A percentile compares a stretch with the other conserved stretches of the same genome.
These are phyloP conservation scores for Polyodon spathula DNA, from an alignment of 2,113 vertebrate species.

Conservation along the genomic window DNA sequence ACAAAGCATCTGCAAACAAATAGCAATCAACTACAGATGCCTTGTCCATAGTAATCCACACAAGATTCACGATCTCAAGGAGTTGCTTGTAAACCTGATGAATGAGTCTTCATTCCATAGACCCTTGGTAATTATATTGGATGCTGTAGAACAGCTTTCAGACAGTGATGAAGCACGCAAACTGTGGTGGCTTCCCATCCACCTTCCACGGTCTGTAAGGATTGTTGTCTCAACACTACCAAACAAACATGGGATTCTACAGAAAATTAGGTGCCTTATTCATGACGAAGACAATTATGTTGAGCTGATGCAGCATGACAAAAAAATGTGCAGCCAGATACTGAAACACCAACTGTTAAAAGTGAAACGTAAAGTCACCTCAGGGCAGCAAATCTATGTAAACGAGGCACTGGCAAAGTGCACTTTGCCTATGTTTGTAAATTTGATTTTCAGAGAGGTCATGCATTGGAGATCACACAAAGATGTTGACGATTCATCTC, in stretches of 20 bases:
- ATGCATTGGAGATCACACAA: conserved; percentile 92
- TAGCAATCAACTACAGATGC: conserved; percentile 88
- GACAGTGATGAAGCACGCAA: conserved; percentile 86
- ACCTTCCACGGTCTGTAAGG: conserved; percentile 85
- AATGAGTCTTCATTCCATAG: conserved; percentile 86
- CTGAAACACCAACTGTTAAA: conserved; percentile 88
- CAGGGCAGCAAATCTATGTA: conserved; percentile 96
- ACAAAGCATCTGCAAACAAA: conserved; percentile 89
- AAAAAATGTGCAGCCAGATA: conserved; percentile 92
- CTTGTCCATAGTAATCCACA: conserved; percentile 88
- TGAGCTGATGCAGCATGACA: conserved; percentile 79
- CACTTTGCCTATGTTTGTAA: conserved; percentile 95
- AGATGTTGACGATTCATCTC: conserved; percentile 87
- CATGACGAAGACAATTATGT: conserved; percentile 82
- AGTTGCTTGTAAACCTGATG: conserved; percentile 85
- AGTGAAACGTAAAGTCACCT: conserved; percentile 93
- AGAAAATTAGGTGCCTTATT: conserved; percentile 85
- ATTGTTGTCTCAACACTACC: conserved; percentile 91
- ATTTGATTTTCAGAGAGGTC: conserved; percentile 91
- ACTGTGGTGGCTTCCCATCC: conserved; percentile 92
- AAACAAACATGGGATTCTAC: conserved; percentile 90
- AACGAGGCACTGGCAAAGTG: conserved; percentile 93
- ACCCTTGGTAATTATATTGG: conserved; percentile 84
- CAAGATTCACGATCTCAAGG: conserved; percentile 89
- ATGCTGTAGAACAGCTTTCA: conserved; percentile 85